Base-by-base conservation (phyloP, 2,888 invertebrate genomes). In the Perizoma affinitatum region DNA sequence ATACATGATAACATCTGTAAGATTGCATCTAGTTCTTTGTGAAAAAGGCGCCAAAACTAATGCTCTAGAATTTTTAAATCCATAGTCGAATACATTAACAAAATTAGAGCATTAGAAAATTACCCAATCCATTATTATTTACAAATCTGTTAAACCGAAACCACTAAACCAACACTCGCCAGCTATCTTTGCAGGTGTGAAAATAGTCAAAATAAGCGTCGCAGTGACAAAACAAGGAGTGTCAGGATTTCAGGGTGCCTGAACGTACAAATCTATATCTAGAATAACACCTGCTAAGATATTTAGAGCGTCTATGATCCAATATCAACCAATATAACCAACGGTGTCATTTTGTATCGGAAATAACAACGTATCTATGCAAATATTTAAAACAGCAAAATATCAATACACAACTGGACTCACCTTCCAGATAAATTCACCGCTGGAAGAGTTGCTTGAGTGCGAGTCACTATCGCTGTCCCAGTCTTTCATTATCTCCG, bases 381-480 rank as follows among this genome's bases (percentile, higher is more conserved):
- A 38, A 5, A 38, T 38, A 38, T 22, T 22, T 1, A 22, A 22
- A 7, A 35, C 49, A n/a, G 35, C 4, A 43, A 7, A n/a, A 42
- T 44, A 9, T 0, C n/a, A 35, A 34, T 44, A 34, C 10, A 36
- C 51, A 35, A 45, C 0, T 48, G 9, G 3, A 77, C 86, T 75
- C 42, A 96, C 96, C 94, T 95, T 96, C 96, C 96, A 96, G 63
- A 96, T 95, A 76, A 96, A 96, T 83, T 96, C 96, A 7, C 96
- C 96, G 65, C 96, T 96, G 5, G 95, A 96, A 6, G 95, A 95
- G 40, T 96, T 96, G 66, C 94, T 94, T n/a, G 94, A 94, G 58
- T 90, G 89, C 1, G 90, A 87, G 62, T 92, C 95, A 6, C 93
- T 94, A 70, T 94, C 95, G 83, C 95, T 95, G 77, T 95, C 95